A percentile compares a stretch with the other conserved stretches of the same genome.
phyloP scores from a whole-genome alignment of 2,888 invertebrate genomes.

The Dione juno region DNA sequence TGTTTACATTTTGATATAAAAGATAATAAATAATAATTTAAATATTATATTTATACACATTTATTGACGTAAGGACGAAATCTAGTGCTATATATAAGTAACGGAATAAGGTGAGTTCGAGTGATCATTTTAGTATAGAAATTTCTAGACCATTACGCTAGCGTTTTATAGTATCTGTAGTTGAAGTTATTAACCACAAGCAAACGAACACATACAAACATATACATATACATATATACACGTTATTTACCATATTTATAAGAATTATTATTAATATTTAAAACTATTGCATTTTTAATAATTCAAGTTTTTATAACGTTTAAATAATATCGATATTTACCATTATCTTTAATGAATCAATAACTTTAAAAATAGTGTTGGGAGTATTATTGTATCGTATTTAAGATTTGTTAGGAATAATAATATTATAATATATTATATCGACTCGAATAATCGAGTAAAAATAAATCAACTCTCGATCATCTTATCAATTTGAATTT shows the following conservation, averaged over 20 bases:
- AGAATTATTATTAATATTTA: slow-evolving; percentile 1
- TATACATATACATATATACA: slow-evolving; percentile 4
- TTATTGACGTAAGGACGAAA: slow-evolving; percentile 1
- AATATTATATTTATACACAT: slow-evolving; percentile 5
- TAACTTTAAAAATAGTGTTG: slow-evolving; percentile 15
- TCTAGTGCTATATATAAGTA: not conserved
- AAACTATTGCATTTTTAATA: slow-evolving; percentile 10
- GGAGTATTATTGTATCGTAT: slow-evolving; percentile 14
- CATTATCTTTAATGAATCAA: slow-evolving; percentile 5
- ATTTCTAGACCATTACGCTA: slow-evolving; percentile 1
- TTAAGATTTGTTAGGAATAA: slow-evolving; percentile 3
- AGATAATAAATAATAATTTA: not conserved
- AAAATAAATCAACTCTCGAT: slow-evolving; percentile 8
- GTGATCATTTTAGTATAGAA: slow-evolving; percentile 19
- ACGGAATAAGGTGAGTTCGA: not conserved
- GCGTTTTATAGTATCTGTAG: not conserved
- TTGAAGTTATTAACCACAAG: not conserved
- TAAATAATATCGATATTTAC: slow-evolving; percentile 19
- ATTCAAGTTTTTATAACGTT: slow-evolving; percentile 19
- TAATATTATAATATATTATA: not conserved
- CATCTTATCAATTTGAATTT: slow-evolving; percentile 1
- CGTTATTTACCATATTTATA: slow-evolving; percentile 9
- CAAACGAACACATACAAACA: slow-evolving; percentile 1
- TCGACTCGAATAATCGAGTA: not conserved
- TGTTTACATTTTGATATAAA: slow-evolving; percentile 12